Conservation (phyloP, 2,888 invertebrate species). For the Tetanocera ferruginea region DNA sequence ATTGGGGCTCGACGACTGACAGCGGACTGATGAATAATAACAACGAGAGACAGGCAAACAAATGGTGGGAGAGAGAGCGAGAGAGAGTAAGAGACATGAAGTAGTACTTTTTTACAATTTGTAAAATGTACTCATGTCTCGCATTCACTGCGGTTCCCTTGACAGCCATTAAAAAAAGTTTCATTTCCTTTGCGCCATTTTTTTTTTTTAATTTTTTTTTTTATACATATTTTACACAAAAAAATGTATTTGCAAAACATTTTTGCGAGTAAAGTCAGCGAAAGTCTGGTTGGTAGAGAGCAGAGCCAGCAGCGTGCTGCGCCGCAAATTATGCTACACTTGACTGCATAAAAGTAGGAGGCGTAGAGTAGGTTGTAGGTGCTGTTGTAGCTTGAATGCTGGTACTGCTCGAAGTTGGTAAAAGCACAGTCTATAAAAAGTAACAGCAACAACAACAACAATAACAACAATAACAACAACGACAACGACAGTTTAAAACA, state of each 20-base stretch:
- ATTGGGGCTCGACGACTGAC: not conserved
- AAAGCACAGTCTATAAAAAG: not conserved
- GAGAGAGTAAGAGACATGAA: not conserved
- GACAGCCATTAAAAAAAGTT: constrained; percentile 20
- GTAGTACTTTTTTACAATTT: not conserved
- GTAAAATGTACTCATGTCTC: not conserved
- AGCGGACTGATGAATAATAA: not conserved
- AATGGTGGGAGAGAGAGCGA: not conserved
- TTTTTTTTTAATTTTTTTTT: not conserved
- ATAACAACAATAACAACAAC: not conserved
- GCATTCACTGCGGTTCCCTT: not conserved
- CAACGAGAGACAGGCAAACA: not conserved
- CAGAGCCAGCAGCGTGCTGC: too few relatives aligned
- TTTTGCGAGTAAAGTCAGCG: too few relatives aligned
- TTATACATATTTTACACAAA: too few relatives aligned
- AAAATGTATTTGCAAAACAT: too few relatives aligned
- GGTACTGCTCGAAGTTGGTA: not conserved
- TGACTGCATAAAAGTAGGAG: not conserved
- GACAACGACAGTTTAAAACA: not conserved
- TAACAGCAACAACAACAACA: not conserved
- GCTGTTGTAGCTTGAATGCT: not conserved
- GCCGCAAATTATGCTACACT: too few relatives aligned
- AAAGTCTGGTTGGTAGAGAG: too few relatives aligned
- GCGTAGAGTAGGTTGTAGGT: not conserved
- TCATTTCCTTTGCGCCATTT: not conserved